A percentile compares a stretch with the other conserved stretches of the same genome.
Conservation (phyloP, 2,797 vertebrate genomes). For the Chiropotes sagulatus region DNA sequence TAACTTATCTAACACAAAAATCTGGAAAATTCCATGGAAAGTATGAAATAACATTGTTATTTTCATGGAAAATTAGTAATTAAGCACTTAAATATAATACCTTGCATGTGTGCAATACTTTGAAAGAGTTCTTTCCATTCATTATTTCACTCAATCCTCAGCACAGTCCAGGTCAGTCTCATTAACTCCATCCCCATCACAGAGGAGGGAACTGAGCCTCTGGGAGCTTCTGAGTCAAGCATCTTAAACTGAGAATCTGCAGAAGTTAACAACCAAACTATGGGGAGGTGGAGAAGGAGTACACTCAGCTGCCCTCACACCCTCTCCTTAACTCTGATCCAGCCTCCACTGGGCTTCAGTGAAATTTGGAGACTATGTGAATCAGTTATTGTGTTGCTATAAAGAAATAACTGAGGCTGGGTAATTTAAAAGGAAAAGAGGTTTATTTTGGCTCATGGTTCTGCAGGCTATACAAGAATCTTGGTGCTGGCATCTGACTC, state of each 20-base stretch:
- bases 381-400: neutral
- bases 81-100: conserved; percentile 44
- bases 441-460: neutral
- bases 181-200: neutral
- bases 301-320: neutral
- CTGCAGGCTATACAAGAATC: neutral
- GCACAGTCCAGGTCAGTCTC: neutral
- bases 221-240: neutral
- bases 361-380: neutral
- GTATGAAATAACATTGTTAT: conserved; percentile 51
- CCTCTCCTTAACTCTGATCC: neutral
- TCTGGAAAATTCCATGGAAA: conserved; percentile 64
- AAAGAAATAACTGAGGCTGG: neutral
- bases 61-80: conserved; percentile 58
- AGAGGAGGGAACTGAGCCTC: neutral
- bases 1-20: conserved; percentile 66
- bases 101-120: neutral
- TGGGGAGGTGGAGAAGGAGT: neutral
- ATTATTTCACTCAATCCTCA: neutral
- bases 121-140: neutral
- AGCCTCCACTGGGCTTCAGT: neutral
- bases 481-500: neutral
- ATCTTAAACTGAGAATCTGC: neutral
- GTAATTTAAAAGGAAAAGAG: neutral
- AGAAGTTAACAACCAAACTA: neutral